Percentiles rank a stretch among this genome's conserved stretches.
These are phyloP conservation scores for Pithys albifrons DNA, from an alignment of 2,113 vertebrate species.

Conservation along the genomic window DNA sequence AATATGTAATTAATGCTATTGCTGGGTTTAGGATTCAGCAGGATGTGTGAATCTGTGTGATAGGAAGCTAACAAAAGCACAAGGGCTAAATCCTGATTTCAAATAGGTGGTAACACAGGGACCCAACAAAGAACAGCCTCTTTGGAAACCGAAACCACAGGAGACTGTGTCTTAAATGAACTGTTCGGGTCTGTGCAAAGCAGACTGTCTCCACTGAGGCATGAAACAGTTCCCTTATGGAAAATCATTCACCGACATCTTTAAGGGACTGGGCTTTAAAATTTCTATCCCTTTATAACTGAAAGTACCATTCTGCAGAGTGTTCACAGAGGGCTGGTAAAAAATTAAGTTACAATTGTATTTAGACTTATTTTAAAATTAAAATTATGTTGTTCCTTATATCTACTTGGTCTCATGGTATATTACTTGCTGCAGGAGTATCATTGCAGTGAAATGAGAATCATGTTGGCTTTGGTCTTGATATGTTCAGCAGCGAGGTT, in stretches of 20 bases:
- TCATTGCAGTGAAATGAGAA: neutral
- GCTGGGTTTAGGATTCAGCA: neutral
- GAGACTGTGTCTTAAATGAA: neutral
- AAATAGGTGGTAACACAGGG: neutral
- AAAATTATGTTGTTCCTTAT: neutral
- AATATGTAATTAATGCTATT: neutral
- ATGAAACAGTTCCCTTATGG: neutral
- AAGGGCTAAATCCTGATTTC: neutral
- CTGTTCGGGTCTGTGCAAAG: neutral
- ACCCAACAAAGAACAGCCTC: neutral
- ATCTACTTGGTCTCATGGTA: neutral
- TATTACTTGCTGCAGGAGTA: neutral
- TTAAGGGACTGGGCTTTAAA: neutral
- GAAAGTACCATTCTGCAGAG: neutral
- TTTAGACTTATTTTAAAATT: neutral
- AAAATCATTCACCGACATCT: slow-evolving; percentile 1
- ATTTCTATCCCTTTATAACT: neutral
- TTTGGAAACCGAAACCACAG: neutral
- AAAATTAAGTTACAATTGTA: neutral
- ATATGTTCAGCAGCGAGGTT: neutral
- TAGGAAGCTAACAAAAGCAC: neutral
- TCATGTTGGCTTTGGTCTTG: neutral
- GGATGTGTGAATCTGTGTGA: neutral
- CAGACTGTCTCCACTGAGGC: neutral
- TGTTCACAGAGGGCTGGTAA: neutral